Evolutionary conservation across 1,140 invertebrate species (phyloP), one percentile per base, ranked within the genome.

Genomic region (Hyles euphorbiae): DNA sequence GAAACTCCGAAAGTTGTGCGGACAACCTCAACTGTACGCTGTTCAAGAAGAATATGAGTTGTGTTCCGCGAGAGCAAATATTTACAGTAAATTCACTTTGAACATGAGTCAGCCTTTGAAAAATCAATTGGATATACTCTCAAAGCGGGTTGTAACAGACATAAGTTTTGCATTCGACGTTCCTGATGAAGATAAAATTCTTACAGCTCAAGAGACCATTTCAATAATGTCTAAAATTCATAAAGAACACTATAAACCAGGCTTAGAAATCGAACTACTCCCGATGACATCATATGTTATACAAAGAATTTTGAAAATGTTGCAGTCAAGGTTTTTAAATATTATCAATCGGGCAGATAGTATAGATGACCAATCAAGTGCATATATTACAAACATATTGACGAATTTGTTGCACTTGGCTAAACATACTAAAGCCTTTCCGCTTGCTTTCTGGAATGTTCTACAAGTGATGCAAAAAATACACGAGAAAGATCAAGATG

Each of bases 201-300:
- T 50, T 53, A 53, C 47, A 48, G 53, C 74, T 12, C 65, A 81
- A 54, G 59, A 67, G 11, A 74, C 72, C 57, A 49, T 76, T 11
- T 11, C 36, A 3, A 73, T 75, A 44, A 50, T 68, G 22, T 32
- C 57, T n/a, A 60, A 76, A 64, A 65, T 57, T 40, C 34, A 51
- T 5, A 68, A 65, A 52, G 53, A 54, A 32, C 46, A n/a, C 48
- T 32, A n/a, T 7, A 76, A 56, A 63, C 47, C 61, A 34, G 44
- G n/a, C 33, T 61, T 67, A 46, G 64, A 79, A 45, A 45, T 75
- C 2, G 76, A 79, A 71, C 63, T 88, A 3, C 49, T 88, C 12
- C 89, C 89, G 4, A 61, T 88, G 22, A 78, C 78, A 45, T 71
- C 78, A 32, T 89, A 88, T 54, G 60, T 89, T 3, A 55, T 88